A percentile compares a stretch with the other conserved stretches of the same genome.
These are phyloP conservation scores for Cistogaster globosa DNA, from an alignment of 2,888 invertebrate genomes.

Conservation along the genomic window DNA sequence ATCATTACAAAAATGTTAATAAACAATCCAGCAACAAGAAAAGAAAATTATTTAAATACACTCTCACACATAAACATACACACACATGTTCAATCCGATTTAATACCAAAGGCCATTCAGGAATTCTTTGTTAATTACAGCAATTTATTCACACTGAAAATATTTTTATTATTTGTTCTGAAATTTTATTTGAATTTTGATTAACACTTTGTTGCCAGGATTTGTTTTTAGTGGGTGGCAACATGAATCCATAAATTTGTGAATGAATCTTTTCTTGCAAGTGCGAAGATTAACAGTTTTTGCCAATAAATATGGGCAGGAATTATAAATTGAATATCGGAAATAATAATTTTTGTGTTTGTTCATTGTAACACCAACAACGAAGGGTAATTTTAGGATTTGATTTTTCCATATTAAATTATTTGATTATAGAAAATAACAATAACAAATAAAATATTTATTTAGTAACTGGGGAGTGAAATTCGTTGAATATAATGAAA, in stretches of 20 bases:
- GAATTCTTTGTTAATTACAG: slow-evolving; percentile 30
- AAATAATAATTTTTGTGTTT: slow-evolving; percentile 38
- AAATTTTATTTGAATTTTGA: slow-evolving; percentile 56
- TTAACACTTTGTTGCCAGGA: slow-evolving; percentile 62
- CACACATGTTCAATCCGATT: slow-evolving; percentile 34
- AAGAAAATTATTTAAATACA: slow-evolving; percentile 9
- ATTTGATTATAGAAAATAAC: not conserved
- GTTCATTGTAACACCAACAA: not conserved
- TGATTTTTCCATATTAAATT: not conserved
- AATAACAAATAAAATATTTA: slow-evolving; percentile 24
- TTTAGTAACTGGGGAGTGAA: not conserved
- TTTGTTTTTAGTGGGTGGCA: slow-evolving; percentile 32
- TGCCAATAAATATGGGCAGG: not conserved
- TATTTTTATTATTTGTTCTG: slow-evolving; percentile 16
- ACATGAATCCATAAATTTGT: slow-evolving; percentile 54
- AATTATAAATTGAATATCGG: slow-evolving; percentile 19
- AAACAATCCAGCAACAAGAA: slow-evolving; percentile 21
- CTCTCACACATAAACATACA: not conserved
- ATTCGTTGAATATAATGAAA: no score
- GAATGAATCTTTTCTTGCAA: slow-evolving; percentile 5
- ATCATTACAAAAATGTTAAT: slow-evolving; percentile 16
- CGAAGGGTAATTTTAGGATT: not conserved
- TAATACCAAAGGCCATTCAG: slow-evolving; percentile 17
- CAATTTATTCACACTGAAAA: slow-evolving; percentile 3
- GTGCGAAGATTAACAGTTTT: slow-evolving; percentile 31